Percentiles rank a stretch among this genome's conserved stretches.
Evolutionary conservation across 2,113 vertebrate genomes (phyloP).

Genomic region (Esox niger): DNA sequence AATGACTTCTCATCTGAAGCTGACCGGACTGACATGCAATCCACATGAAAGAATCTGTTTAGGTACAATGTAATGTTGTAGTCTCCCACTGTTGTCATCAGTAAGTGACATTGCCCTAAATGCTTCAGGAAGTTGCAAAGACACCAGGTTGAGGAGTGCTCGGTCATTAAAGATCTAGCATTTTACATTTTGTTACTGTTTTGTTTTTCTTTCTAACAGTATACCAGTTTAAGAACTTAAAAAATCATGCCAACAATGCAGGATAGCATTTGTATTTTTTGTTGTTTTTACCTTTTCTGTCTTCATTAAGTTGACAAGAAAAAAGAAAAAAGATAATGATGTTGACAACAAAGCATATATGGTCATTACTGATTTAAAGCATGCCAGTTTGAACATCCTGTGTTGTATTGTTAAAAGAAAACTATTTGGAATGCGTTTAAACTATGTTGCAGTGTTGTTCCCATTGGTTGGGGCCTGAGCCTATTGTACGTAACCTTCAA

Average conservation of each 20-base stretch:
- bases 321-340: conserved; percentile 19
- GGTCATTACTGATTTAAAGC: conserved; percentile 71
- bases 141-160: conserved; percentile 47
- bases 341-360: conserved; percentile 38
- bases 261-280: conserved; percentile 26
- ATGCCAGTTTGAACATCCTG: conserved; percentile 77
- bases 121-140: conserved; percentile 24
- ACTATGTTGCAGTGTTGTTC: conserved; percentile 72
- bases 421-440: conserved; percentile 73
- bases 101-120: conserved; percentile 38
- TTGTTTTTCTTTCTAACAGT: conserved; percentile 4
- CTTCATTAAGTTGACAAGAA: conserved; percentile 22
- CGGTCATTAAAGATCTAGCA: conserved; percentile 34
- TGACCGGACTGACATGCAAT: conserved; percentile 11
- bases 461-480: conserved; percentile 62
- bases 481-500: conserved; percentile 60
- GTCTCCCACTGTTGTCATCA: conserved; percentile 48
- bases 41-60: conserved; percentile 37
- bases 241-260: conserved; percentile 41
- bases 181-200: conserved; percentile 32
- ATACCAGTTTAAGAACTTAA: conserved; percentile 8
- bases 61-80: conserved; percentile 36
- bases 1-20: conserved; percentile 39
- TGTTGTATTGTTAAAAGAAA: conserved; percentile 72
- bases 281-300: conserved; percentile 20